These are phyloP conservation scores for Gerris lacustris DNA, from an alignment of 2,888 invertebrate genomes.

Conservation along the genomic window DNA sequence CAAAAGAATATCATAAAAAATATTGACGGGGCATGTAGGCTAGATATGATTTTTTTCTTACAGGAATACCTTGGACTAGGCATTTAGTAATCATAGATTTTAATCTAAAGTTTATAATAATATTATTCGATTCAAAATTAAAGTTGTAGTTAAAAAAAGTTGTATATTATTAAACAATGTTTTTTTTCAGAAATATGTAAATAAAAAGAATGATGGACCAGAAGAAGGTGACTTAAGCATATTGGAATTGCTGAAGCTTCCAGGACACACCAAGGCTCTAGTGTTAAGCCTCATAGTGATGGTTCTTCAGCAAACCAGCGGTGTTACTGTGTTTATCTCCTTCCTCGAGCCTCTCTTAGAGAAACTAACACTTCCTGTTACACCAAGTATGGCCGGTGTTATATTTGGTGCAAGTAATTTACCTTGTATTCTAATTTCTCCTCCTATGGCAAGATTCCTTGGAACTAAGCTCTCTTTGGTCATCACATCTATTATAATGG, in stretches of 20 bases:
- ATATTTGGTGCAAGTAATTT: neutral
- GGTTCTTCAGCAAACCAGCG: neutral
- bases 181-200: neutral
- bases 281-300: neutral
- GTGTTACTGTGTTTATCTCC: neutral
- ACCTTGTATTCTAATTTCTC: neutral
- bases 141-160: too few relatives aligned
- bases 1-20: too few relatives aligned
- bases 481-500: neutral
- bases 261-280: neutral
- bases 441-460: constrained; percentile 4
- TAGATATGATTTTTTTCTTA: too few relatives aligned
- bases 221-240: neutral
- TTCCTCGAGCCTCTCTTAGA: neutral
- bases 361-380: neutral
- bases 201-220: neutral
- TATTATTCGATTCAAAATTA: too few relatives aligned
- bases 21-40: too few relatives aligned
- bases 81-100: too few relatives aligned
- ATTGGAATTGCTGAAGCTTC: neutral
- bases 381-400: neutral
- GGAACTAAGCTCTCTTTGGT: neutral
- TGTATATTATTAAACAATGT: too few relatives aligned
- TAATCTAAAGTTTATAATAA: too few relatives aligned
- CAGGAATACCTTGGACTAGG: too few relatives aligned